Evolutionary conservation across 1,140 invertebrate genomes (phyloP), one percentile per base, ranked within the genome.

Genomic region (Anoplolepis gracilipes): DNA sequence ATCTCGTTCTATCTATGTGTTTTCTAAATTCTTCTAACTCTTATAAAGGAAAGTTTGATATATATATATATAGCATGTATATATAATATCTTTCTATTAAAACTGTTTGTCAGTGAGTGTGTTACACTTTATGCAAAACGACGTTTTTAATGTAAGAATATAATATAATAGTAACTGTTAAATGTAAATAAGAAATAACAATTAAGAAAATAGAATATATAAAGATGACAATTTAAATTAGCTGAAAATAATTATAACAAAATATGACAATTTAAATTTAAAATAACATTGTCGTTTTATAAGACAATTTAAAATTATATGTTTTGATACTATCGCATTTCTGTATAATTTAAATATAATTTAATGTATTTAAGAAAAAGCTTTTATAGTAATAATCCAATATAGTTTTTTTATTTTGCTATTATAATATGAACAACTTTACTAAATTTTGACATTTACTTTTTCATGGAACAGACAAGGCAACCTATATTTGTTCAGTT

Each of bases 401-500:
- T 36, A 55, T 19, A 36, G 2, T 22, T 46, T 49, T 70, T 57
- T 22, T 33, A 73, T 72, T 61, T 72, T 59, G 6, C 42, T 64
- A 13, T 82, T 72, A 22, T 59, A 72, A 81, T 42, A 59, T 8
- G n/a, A 13, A 77, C 25, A 30, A 77, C 22, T 75, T 86, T 77
- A 76, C 87, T 57, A 59, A 11, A 49, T 55, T 70, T 67, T 53
- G 46, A 28, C 19, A 33, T 79, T 85, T 85, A 46, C 39, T 85
- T 86, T 92, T 89, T 92, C 87, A 92, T 94, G 78, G 25, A 87
- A 73, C 95, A 99, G 98, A 98, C 98, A 25, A 97, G 98, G 53
- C 98, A 99, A 95, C 97, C 98, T 67, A 98, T 99, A 93, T 99
- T 99, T 95, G 98, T 99, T 64, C 97, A 98, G 92, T 95, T 99